phyloP scores from a whole-genome alignment of 2,888 invertebrate species.

The Lepidocyrtoides sp. region DNA sequence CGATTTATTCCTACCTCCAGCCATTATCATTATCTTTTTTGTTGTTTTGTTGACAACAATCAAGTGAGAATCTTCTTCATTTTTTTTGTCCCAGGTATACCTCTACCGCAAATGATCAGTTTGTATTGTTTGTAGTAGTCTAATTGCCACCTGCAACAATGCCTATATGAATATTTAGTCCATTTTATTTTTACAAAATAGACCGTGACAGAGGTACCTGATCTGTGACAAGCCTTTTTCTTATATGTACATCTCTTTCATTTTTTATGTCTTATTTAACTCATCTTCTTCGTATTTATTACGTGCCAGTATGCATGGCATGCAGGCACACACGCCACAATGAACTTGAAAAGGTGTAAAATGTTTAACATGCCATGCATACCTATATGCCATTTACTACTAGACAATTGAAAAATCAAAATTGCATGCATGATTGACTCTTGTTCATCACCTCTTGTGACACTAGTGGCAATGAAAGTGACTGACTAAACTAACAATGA shows the following conservation, averaged over 20 bases:
- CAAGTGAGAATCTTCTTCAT: conserved; percentile 22
- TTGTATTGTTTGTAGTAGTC: background rate
- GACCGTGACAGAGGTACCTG: background rate
- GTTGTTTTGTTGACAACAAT: conserved; percentile 41
- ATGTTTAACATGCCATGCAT: conserved; percentile 39
- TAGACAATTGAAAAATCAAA: background rate
- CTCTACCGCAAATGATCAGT: background rate
- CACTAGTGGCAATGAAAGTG: conserved; percentile 44
- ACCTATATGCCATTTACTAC: background rate
- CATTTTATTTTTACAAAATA: conserved; percentile 1
- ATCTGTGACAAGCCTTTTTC: conserved; percentile 18
- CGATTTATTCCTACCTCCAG: conserved; percentile 8
- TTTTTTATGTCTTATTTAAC: conserved; percentile 37
- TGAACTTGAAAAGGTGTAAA: conserved; percentile 72
- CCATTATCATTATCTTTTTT: conserved; percentile 50
- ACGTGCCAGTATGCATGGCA: background rate
- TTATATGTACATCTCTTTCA: background rate
- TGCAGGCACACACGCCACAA: conserved; percentile 10
- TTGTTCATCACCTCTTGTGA: conserved; percentile 47
- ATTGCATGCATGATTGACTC: conserved; percentile 57
- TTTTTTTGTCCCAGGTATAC: background rate
- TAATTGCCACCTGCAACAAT: conserved; percentile 7
- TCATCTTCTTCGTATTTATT: conserved; percentile 13
- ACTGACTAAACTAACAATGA: conserved; percentile 50
- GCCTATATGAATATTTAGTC: background rate